These are phyloP conservation scores for Leptinotarsa texana DNA, from an alignment of 1,140 invertebrate genomes.

Conservation along the genomic window DNA sequence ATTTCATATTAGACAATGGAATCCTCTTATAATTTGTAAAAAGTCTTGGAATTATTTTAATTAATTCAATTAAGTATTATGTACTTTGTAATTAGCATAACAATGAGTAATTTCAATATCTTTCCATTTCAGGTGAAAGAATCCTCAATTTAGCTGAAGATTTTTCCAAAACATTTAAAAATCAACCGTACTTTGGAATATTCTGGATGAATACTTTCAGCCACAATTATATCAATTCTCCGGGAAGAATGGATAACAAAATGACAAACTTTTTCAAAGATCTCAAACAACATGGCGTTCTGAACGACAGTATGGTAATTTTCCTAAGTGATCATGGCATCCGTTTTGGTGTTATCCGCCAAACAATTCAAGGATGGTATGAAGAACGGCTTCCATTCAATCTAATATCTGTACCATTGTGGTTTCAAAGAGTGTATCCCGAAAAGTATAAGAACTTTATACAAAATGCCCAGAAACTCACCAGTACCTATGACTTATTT, in stretches of 20 bases:
- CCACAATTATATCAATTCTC: slow-evolving; percentile 67
- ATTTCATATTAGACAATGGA: too few species aligned
- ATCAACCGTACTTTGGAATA: slow-evolving; percentile 67
- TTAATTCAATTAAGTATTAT: too few species aligned
- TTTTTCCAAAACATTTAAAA: slow-evolving; percentile 63
- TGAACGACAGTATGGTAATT: slow-evolving; percentile 67
- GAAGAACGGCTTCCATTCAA: slow-evolving; percentile 84
- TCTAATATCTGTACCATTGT: slow-evolving; percentile 71
- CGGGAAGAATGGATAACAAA: slow-evolving; percentile 62
- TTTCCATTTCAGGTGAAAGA: slow-evolving; percentile 59
- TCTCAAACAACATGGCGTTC: slow-evolving; percentile 48
- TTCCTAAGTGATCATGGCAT: slow-evolving; percentile 87
- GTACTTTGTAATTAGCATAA: too few species aligned
- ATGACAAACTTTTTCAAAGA: slow-evolving; percentile 59
- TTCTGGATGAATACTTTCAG: slow-evolving; percentile 74
- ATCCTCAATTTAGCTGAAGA: slow-evolving; percentile 65
- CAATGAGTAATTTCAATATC: not conserved
- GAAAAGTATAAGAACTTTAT: slow-evolving; percentile 64
- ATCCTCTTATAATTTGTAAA: too few species aligned
- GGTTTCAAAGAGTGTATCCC: slow-evolving; percentile 64
- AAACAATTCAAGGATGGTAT: slow-evolving; percentile 76
- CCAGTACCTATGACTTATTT: slow-evolving; percentile 77
- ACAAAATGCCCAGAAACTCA: slow-evolving; percentile 68
- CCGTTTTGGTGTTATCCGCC: slow-evolving; percentile 73
- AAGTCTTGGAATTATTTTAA: too few species aligned